phyloP scores from a whole-genome alignment of 2,797 vertebrate species.

The Bryconaethiops microstoma region DNA sequence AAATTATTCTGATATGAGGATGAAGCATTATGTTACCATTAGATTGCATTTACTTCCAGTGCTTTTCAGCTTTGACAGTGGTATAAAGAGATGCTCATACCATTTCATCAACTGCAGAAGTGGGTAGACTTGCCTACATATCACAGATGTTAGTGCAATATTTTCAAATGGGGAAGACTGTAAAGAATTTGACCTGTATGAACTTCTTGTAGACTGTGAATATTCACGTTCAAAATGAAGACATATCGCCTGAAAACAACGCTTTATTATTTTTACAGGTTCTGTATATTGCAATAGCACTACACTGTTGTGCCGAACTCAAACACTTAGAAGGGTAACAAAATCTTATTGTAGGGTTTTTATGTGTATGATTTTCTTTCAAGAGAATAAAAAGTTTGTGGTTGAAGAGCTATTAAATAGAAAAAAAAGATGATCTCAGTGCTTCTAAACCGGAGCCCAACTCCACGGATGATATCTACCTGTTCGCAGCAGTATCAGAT shows the following conservation, averaged over 20 bases:
- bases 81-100: conserved; percentile 40
- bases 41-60: conserved; percentile 46
- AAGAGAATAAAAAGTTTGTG: conserved; percentile 64
- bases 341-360: conserved; percentile 64
- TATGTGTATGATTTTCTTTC: conserved; percentile 65
- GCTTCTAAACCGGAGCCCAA: conserved; percentile 39
- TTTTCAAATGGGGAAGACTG: conserved; percentile 58
- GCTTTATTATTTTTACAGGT: conserved; percentile 56
- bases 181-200: conserved; percentile 65
- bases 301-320: conserved; percentile 63
- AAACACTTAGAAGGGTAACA: conserved; percentile 57
- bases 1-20: neutral
- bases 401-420: conserved; percentile 66
- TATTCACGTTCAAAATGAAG: conserved; percentile 72
- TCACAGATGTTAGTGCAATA: conserved; percentile 71
- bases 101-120: conserved; percentile 59
- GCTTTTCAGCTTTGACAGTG: conserved; percentile 32
- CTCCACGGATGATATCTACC: conserved; percentile 18
- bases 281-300: conserved; percentile 71
- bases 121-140: conserved; percentile 55
- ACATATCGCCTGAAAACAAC: conserved; percentile 59
- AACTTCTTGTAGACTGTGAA: conserved; percentile 68
- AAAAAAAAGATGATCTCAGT: conserved; percentile 11
- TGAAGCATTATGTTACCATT: conserved; percentile 5
- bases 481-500: neutral